Evolutionary conservation across 2,888 invertebrate genomes (phyloP), one percentile per base, ranked within the genome.

Genomic region (Cryptus viduatorius): DNA sequence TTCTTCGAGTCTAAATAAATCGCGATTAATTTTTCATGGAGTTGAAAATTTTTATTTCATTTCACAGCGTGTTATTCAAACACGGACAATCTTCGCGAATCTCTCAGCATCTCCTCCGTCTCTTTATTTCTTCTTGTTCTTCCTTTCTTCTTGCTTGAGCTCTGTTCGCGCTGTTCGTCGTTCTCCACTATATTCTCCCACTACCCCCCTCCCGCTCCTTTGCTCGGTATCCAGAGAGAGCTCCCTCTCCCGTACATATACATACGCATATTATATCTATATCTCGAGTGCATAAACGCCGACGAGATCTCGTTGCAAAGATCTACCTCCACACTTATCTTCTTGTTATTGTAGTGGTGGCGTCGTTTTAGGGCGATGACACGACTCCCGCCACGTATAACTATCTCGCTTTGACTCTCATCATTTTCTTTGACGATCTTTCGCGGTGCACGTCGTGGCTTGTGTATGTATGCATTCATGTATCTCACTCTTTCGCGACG

Each of bases 351-450:
- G 61, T 69, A 44, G 83, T 79, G 61, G 73, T 82, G 83, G 83
- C 79, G 83, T 83, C 83, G 79, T 79, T 83, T 83, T 79, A 79
- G 83, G 83, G 79, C 83, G 79, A 83, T 83, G 79, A 83, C 83
- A 83, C 83, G 83, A 79, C 69, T 68, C 69, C 73, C 79, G 75
- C 75, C 75, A 24, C 53, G 42, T 46, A 69, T 53, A 44, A 53
- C 65, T 65, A 42, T 65, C 65, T 16, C 42, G 65, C 65, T 65
- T 42, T 37, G 37, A 14, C 65, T 65, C 65, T 65, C 65, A 29
- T 65, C 42, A 42, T 29, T 65, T 19, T 42, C n/a, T 16, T 16
- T 65, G 16, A 16, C 65, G 37, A 65, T 37, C 31, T 31, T 61
- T 37, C 37, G 29, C 61, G 4, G 31, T 31, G 61, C 61, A 31